Conservation (phyloP, 2,888 invertebrate genomes). For the Meliscaeva auricollis region DNA sequence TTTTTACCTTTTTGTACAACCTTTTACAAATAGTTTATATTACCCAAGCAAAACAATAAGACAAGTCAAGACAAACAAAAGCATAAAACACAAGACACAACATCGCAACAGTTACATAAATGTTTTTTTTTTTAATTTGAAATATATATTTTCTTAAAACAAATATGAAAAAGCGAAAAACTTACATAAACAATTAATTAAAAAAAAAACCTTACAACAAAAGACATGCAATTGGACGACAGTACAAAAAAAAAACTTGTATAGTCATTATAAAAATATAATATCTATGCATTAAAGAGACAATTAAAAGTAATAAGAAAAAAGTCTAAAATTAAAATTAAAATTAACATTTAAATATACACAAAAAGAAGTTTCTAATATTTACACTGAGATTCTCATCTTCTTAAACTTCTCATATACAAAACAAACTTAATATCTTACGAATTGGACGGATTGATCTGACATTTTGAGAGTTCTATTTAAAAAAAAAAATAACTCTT, state of each 20-base stretch:
- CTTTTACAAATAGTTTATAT: too few relatives aligned
- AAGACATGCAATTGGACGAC: conserved; percentile 16
- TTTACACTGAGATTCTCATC: conserved; percentile 64
- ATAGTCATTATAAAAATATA: not conserved
- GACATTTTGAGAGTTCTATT: conserved; percentile 75
- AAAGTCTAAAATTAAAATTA: conserved; percentile 9
- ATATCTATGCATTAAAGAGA: not conserved
- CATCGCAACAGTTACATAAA: not conserved
- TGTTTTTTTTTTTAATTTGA: too few relatives aligned
- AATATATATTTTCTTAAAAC: conserved; percentile 45
- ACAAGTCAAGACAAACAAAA: too few relatives aligned
- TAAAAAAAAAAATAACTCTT: conserved; percentile 5
- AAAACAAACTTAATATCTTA: conserved; percentile 59
- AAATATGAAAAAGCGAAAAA: conserved; percentile 18
- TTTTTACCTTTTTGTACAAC: too few relatives aligned
- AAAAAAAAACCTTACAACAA: too few relatives aligned
- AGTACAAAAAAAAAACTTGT: conserved; percentile 7
- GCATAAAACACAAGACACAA: too few relatives aligned
- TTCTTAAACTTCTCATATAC: conserved; percentile 65
- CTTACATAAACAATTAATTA: not conserved
- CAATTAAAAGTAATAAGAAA: conserved; percentile 12
- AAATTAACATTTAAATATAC: conserved; percentile 12
- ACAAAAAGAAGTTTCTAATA: conserved; percentile 60
- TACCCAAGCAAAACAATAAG: too few relatives aligned
- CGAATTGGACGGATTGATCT: conserved; percentile 82